Conservation (phyloP, 2,113 vertebrate species). For the Eretmochelys imbricata region DNA sequence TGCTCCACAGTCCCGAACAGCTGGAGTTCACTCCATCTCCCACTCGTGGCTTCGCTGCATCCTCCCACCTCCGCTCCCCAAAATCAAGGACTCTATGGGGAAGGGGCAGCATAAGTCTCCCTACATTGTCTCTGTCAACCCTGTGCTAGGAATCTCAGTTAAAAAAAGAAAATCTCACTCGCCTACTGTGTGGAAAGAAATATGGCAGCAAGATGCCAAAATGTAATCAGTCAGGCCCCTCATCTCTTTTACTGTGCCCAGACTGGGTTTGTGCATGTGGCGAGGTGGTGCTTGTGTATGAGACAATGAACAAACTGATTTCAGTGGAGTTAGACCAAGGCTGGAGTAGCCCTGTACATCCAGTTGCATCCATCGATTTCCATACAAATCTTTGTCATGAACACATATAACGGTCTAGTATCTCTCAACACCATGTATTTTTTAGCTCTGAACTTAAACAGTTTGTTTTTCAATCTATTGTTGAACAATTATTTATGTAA, state of each 20-base stretch:
- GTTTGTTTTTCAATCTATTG: not conserved
- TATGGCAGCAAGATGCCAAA: not conserved
- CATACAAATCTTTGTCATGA: not conserved
- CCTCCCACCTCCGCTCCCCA: too few species aligned
- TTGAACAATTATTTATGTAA: rapidly evolving
- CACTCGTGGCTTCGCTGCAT: not conserved
- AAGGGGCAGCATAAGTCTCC: too few species aligned
- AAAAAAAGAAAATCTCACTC: not conserved
- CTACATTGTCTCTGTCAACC: not conserved
- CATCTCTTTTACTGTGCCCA: not conserved
- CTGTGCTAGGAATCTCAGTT: not conserved
- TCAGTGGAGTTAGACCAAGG: not conserved
- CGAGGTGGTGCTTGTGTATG: not conserved
- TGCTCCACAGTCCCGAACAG: not conserved
- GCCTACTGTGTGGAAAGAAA: not conserved
- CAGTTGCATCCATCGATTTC: not conserved
- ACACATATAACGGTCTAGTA: too few species aligned
- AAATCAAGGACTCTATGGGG: too few species aligned
- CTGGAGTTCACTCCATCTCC: not conserved
- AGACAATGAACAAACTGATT: not conserved
- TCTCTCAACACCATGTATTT: not conserved
- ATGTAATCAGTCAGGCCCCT: rapidly evolving
- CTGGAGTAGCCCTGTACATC: not conserved
- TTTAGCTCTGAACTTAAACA: not conserved
- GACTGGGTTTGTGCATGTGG: not conserved